Evolutionary conservation across 2,797 vertebrate genomes (phyloP).

Genomic region (Hybognathus amarus): DNA sequence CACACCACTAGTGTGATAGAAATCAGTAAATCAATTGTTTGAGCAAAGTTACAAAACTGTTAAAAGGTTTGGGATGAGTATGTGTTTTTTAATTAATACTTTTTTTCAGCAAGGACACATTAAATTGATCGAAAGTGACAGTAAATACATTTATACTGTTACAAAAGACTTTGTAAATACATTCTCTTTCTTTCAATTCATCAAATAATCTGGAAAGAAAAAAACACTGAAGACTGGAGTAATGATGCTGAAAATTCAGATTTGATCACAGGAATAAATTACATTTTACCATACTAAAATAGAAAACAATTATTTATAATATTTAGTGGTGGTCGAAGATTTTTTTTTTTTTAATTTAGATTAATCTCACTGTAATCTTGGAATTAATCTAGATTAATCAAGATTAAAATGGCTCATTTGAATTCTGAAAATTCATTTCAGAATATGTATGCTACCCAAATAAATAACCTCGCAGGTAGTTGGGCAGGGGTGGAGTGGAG

Average conservation of each 20-base stretch:
- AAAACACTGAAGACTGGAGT: neutral
- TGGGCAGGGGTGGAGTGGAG: too few species aligned
- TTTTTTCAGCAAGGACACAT: neutral
- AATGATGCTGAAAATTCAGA: neutral
- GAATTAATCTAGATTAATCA: too few species aligned
- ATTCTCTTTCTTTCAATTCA: neutral
- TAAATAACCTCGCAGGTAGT: too few species aligned
- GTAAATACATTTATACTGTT: neutral
- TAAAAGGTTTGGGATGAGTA: neutral
- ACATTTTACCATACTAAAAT: too few species aligned
- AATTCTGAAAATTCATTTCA: too few species aligned
- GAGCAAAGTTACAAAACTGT: neutral
- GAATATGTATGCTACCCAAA: too few species aligned
- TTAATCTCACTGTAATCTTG: too few species aligned
- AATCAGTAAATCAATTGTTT: neutral
- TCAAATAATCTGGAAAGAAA: neutral
- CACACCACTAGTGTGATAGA: neutral
- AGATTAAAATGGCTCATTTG: too few species aligned
- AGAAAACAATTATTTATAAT: neutral
- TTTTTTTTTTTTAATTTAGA: too few species aligned
- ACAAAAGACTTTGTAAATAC: neutral
- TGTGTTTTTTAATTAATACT: neutral
- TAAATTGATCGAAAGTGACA: neutral
- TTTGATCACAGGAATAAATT: neutral
- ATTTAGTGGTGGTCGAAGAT: too few species aligned